Evolutionary conservation across 2,113 vertebrate species (phyloP).

Genomic region (Stegostoma tigrinum): DNA sequence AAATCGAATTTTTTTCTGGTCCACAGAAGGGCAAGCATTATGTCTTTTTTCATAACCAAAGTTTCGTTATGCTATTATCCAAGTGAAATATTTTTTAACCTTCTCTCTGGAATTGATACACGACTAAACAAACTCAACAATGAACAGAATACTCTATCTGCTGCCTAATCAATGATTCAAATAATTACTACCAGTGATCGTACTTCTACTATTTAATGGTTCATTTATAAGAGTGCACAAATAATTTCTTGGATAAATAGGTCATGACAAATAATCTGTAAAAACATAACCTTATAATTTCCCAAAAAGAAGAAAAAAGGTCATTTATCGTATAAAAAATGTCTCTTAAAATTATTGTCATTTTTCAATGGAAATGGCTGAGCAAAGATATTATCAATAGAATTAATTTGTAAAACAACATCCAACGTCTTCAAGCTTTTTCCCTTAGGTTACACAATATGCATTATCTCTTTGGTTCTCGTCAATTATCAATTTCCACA

Average conservation of each 20-base stretch:
- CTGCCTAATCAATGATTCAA: background rate
- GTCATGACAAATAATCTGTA: background rate
- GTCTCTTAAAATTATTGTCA: too few relatives aligned
- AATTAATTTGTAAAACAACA: background rate
- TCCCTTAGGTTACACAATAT: background rate
- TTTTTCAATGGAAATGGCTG: background rate
- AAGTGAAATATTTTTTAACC: background rate
- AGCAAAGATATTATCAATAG: background rate
- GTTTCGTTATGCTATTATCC: background rate
- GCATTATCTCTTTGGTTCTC: background rate
- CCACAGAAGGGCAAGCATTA: background rate
- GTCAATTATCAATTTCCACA: background rate
- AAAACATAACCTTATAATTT: background rate
- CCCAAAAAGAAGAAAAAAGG: background rate
- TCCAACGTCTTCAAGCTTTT: background rate
- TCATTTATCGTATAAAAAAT: background rate
- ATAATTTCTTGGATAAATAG: background rate
- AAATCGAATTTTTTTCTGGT: background rate
- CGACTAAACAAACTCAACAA: background rate
- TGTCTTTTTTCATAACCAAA: background rate
- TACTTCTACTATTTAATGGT: background rate
- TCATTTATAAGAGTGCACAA: background rate
- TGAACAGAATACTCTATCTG: background rate
- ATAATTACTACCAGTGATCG: background rate
- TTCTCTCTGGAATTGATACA: background rate